Conservation (phyloP, 2,888 invertebrate genomes). For the Anaspis maculata region DNA sequence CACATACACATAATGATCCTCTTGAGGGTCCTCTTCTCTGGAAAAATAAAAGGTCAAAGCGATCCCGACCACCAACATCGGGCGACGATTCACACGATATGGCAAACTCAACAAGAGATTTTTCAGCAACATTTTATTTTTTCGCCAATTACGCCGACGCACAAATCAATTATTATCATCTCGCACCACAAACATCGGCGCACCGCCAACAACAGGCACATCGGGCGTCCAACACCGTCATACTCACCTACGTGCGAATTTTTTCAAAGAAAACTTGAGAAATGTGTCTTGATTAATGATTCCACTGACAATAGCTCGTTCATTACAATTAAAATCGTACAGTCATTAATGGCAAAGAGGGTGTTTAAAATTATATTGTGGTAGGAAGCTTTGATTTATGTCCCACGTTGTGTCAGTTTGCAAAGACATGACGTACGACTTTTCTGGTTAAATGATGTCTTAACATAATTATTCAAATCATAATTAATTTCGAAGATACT, state of each 20-base stretch:
- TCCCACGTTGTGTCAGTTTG: conserved; percentile 11
- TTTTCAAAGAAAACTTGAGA: neutral
- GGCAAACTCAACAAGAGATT: no score
- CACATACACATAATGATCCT: conserved; percentile 14
- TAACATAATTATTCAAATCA: conserved; percentile 14
- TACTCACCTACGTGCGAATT: no score
- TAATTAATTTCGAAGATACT: conserved; percentile 12
- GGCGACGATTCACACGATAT: conserved; percentile 9
- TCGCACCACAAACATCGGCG: no score
- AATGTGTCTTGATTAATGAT: neutral
- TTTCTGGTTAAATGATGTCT: conserved; percentile 12
- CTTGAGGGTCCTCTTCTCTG: no score
- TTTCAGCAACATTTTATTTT: no score
- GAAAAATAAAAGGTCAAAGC: conserved; percentile 13
- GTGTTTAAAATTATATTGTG: conserved; percentile 12
- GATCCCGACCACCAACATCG: conserved; percentile 15
- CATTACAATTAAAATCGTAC: conserved; percentile 13
- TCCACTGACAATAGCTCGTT: conserved; percentile 11
- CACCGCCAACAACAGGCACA: no score
- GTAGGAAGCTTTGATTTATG: conserved; percentile 13
- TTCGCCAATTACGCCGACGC: neutral
- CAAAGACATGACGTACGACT: conserved; percentile 13
- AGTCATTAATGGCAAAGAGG: conserved; percentile 12
- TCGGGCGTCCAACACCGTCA: no score
- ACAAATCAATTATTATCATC: no score